Conservation (phyloP, 2,797 vertebrate genomes). For the Ammospiza maritima region DNA sequence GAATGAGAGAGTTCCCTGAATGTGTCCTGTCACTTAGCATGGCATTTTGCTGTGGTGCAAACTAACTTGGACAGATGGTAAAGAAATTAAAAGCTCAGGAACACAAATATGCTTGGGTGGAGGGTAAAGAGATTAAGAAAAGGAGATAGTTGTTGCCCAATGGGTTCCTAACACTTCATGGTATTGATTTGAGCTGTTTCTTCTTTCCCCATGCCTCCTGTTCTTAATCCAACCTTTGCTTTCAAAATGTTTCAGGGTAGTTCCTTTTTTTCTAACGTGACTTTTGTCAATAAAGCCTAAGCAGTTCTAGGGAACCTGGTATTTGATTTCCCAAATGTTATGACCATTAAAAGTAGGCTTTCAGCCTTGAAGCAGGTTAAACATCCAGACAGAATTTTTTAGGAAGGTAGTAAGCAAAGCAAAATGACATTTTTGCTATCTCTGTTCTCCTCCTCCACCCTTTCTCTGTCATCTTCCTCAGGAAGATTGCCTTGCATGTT, state of each 20-base stretch:
- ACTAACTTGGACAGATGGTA: slow-evolving; percentile 43
- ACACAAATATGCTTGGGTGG: slow-evolving; percentile 19
- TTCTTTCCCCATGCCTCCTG: background rate
- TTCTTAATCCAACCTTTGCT: background rate
- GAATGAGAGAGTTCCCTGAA: slow-evolving; percentile 28
- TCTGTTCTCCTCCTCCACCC: background rate
- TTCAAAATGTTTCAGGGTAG: background rate
- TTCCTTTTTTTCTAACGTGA: background rate
- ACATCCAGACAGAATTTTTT: background rate
- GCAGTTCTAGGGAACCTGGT: background rate
- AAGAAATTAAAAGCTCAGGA: slow-evolving; percentile 33
- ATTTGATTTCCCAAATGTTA: background rate
- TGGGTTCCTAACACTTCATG: background rate
- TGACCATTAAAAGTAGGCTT: background rate
- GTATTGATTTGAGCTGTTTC: background rate
- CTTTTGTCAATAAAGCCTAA: background rate
- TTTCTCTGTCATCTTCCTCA: background rate
- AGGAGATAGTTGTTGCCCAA: background rate
- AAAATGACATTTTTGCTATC: background rate
- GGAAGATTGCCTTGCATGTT: background rate
- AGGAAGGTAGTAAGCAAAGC: background rate
- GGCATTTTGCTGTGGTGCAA: slow-evolving; percentile 20
- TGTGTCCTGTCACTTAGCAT: slow-evolving; percentile 37
- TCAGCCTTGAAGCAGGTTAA: background rate
- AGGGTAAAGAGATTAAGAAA: slow-evolving; percentile 11